Percentiles rank a stretch among this genome's conserved stretches.
phyloP scores from a whole-genome alignment of 1,140 invertebrate species.

The Drosophila arawakana region DNA sequence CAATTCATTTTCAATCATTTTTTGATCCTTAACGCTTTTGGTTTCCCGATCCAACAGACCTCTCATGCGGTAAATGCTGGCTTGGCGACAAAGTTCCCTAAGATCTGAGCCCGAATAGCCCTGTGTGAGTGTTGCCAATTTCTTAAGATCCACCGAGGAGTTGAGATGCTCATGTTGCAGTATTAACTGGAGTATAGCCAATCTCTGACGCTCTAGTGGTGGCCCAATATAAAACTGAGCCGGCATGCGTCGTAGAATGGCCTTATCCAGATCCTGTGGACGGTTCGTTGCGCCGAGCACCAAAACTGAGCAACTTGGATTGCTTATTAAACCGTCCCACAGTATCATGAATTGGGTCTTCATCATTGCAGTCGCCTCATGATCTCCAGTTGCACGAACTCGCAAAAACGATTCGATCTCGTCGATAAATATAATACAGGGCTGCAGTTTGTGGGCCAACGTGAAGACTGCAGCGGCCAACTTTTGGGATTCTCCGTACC shows the following conservation, averaged over 20 bases:
- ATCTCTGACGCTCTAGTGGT: slow-evolving; percentile 91
- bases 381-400: slow-evolving; percentile 93
- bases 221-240: slow-evolving; percentile 95
- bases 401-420: slow-evolving; percentile 99
- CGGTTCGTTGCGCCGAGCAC: slow-evolving; percentile 93
- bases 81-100: slow-evolving; percentile 94
- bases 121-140: slow-evolving; percentile 90
- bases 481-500: slow-evolving; percentile 99
- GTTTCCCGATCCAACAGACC: not conserved
- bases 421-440: slow-evolving; percentile 97
- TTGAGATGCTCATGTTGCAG: slow-evolving; percentile 90
- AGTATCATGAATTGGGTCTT: slow-evolving; percentile 96
- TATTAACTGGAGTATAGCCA: slow-evolving; percentile 91
- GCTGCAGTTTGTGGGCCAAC: slow-evolving; percentile 95
- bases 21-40: not conserved
- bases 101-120: slow-evolving; percentile 97
- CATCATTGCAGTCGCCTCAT: slow-evolving; percentile 99
- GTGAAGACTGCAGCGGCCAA: slow-evolving; percentile 97
- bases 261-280: slow-evolving; percentile 96
- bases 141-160: slow-evolving; percentile 88
- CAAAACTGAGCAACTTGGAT: slow-evolving; percentile 88
- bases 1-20: slow-evolving; percentile 81
- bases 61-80: slow-evolving; percentile 93
- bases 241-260: slow-evolving; percentile 98
- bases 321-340: slow-evolving; percentile 94